phyloP scores from a whole-genome alignment of 1,140 invertebrate species.

The Rhyzopertha dominica region DNA sequence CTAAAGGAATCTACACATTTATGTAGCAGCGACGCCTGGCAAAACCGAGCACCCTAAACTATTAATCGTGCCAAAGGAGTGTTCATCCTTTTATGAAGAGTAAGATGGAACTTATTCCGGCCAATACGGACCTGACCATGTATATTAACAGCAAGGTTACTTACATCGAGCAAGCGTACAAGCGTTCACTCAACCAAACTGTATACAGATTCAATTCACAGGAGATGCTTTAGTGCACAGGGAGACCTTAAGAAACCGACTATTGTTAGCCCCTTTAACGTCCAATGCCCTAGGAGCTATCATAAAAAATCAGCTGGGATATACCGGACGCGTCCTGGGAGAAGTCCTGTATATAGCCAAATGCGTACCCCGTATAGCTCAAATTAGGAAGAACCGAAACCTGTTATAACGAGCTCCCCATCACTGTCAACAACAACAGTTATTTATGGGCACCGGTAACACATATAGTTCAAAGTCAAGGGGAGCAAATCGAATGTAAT shows the following conservation, averaged over 20 bases:
- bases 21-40: constrained; percentile 4
- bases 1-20: constrained; percentile 1
- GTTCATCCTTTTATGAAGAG: too few relatives aligned
- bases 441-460: constrained; percentile 10
- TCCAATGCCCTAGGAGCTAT: constrained; percentile 1
- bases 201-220: constrained; percentile 1
- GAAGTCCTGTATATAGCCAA: constrained; percentile 8
- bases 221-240: constrained; percentile 4
- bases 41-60: constrained; percentile 13
- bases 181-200: too few relatives aligned
- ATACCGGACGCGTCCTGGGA: constrained; percentile 1
- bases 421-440: too few relatives aligned
- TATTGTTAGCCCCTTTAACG: constrained; percentile 4
- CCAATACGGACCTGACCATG: too few relatives aligned
- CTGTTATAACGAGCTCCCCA: constrained; percentile 8
- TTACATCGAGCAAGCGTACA: neutral
- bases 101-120: too few relatives aligned
- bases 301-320: constrained; percentile 6
- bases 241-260: constrained; percentile 8
- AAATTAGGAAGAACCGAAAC: constrained; percentile 2
- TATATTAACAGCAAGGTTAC: neutral
- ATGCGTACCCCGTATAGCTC: constrained; percentile 1
- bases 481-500: too few relatives aligned
- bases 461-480: constrained; percentile 5
- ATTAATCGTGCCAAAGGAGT: too few relatives aligned